Percentiles rank a stretch among this genome's conserved stretches.
phyloP scores from a whole-genome alignment of 2,888 invertebrate species.

The Macropis europaea region DNA sequence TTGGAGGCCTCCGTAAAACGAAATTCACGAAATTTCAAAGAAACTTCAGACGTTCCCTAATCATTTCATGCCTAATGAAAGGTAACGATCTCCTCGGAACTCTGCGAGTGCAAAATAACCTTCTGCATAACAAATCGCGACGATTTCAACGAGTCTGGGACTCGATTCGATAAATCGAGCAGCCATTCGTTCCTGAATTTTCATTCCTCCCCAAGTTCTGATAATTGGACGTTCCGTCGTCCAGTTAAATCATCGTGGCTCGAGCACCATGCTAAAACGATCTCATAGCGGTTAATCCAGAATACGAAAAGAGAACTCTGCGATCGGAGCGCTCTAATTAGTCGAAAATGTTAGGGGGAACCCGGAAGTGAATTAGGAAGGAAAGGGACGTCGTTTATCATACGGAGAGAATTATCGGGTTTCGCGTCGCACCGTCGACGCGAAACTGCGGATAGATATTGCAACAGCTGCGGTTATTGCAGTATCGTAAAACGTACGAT shows the following conservation, averaged over 20 bases:
- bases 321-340: slow-evolving; percentile 25
- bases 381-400: neutral
- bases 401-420: neutral
- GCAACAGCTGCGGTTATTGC: slow-evolving; percentile 49
- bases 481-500: slow-evolving; percentile 9
- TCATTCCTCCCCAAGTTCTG: slow-evolving; percentile 16
- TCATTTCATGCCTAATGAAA: no score
- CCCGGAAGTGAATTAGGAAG: neutral
- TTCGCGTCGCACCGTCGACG: slow-evolving; percentile 10
- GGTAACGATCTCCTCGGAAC: no score
- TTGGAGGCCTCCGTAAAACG: no score
- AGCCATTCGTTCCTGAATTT: neutral
- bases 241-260: no score
- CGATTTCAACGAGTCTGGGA: no score
- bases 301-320: neutral
- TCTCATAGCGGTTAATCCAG: no score
- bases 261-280: no score
- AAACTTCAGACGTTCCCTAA: no score
- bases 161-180: no score
- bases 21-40: no score
- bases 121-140: no score
- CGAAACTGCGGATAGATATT: slow-evolving; percentile 37
- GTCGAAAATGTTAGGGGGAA: neutral
- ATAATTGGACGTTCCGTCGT: slow-evolving; percentile 46
- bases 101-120: no score